A percentile compares a stretch with the other conserved stretches of the same genome.
Conservation (phyloP, 2,888 invertebrate species). For the Temnothorax ravouxi region DNA sequence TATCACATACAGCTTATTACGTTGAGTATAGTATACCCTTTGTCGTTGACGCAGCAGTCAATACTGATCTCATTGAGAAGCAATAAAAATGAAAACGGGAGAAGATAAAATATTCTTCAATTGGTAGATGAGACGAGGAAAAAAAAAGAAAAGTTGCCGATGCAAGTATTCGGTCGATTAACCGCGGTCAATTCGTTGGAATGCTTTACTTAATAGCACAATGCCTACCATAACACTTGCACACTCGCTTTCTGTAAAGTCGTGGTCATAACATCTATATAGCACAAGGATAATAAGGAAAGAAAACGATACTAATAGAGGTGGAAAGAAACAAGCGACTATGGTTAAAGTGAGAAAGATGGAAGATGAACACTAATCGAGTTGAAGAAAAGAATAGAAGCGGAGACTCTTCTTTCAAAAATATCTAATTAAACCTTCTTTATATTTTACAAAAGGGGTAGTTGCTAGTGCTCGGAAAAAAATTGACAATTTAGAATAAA, state of each 20-base stretch:
- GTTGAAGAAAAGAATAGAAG: conserved; percentile 32
- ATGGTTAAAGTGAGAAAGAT: not conserved
- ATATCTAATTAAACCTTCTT: conserved; percentile 56
- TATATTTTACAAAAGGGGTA: conserved; percentile 41
- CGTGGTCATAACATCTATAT: conserved; percentile 58
- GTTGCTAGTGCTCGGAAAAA: not conserved
- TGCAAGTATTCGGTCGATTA: conserved; percentile 56
- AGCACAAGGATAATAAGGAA: conserved; percentile 57
- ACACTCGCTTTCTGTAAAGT: conserved; percentile 39
- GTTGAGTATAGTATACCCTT: conserved; percentile 76
- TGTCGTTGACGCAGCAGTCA: conserved; percentile 47
- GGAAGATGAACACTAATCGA: not conserved
- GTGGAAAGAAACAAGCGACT: not conserved
- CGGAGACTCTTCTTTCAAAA: conserved; percentile 41
- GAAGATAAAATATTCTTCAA: conserved; percentile 39
- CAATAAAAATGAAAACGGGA: not conserved
- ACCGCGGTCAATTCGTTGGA: conserved; percentile 72
- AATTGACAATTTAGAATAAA: not conserved
- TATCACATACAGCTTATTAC: conserved; percentile 80
- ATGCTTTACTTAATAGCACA: conserved; percentile 53
- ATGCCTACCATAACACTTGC: not conserved
- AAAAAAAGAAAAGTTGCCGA: conserved; percentile 17
- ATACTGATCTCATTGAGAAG: conserved; percentile 35
- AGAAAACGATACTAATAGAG: conserved; percentile 17
- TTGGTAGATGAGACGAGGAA: conserved; percentile 48